A percentile compares a stretch with the other conserved stretches of the same genome.
Evolutionary conservation across 2,797 vertebrate species (phyloP).

Genomic region (Sebastes vulpes): DNA sequence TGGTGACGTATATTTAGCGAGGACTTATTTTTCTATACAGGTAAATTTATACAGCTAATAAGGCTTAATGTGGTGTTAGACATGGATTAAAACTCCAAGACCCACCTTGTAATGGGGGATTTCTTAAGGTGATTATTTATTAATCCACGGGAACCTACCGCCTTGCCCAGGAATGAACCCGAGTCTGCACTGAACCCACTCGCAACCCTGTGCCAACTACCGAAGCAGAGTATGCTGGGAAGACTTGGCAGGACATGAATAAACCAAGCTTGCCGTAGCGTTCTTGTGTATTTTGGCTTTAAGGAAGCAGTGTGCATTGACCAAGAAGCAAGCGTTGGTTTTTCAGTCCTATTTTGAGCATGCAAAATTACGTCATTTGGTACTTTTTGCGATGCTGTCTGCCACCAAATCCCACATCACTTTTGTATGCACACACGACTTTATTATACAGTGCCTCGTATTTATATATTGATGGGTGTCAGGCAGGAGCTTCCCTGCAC

Average conservation of each 20-base stretch:
- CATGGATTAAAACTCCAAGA: constrained; percentile 58
- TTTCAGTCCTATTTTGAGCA: constrained; percentile 55
- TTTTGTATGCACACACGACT: constrained; percentile 5
- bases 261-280: constrained; percentile 46
- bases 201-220: constrained; percentile 53
- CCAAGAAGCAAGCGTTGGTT: constrained; percentile 43
- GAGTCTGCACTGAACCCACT: constrained; percentile 69
- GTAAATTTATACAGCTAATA: constrained; percentile 56
- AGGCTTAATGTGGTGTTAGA: constrained; percentile 49
- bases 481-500: constrained; percentile 2
- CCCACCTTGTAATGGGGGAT: constrained; percentile 54
- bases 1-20: constrained; percentile 35
- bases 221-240: constrained; percentile 49
- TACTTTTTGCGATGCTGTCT: constrained; percentile 18
- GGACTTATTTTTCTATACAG: constrained; percentile 44
- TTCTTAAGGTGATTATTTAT: constrained; percentile 74
- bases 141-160: constrained; percentile 72
- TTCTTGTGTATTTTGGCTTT: constrained; percentile 61
- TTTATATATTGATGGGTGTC: constrained; percentile 11
- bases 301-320: constrained; percentile 44
- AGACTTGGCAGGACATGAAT: constrained; percentile 78
- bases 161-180: constrained; percentile 55
- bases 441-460: constrained; percentile 3
- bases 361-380: constrained; percentile 42
- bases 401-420: constrained; percentile 16